Evolutionary conservation across 1,140 invertebrate species (phyloP).

Genomic region (Cataglyphis hispanica): DNA sequence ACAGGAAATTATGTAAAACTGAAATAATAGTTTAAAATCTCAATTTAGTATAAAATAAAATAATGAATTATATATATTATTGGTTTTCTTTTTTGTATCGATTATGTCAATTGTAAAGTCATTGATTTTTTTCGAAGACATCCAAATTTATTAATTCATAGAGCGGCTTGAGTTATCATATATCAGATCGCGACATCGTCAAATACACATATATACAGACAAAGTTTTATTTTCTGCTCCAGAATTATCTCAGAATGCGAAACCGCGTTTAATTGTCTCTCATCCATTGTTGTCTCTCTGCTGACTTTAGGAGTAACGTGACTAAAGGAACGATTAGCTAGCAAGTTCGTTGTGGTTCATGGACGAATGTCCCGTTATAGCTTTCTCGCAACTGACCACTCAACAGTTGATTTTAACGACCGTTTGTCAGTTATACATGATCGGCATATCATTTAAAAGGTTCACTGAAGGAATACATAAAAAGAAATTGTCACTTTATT

Average conservation of each 20-base stretch:
- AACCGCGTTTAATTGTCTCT: slow-evolving; percentile 37
- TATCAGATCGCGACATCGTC: background rate
- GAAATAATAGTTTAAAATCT: background rate
- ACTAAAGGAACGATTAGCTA: slow-evolving; percentile 44
- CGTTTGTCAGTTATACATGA: slow-evolving; percentile 55
- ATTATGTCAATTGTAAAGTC: background rate
- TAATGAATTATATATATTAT: background rate
- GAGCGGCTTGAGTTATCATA: background rate
- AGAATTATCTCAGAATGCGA: slow-evolving; percentile 29
- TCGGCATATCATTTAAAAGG: slow-evolving; percentile 51
- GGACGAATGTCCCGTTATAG: slow-evolving; percentile 62
- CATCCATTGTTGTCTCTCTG: background rate
- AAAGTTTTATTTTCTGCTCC: background rate
- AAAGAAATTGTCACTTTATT: slow-evolving; percentile 11
- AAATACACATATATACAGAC: background rate
- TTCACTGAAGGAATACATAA: slow-evolving; percentile 45
- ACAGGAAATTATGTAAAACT: background rate
- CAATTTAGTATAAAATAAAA: too few relatives aligned
- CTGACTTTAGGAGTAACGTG: slow-evolving; percentile 17
- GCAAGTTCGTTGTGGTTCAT: slow-evolving; percentile 41
- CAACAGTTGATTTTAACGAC: slow-evolving; percentile 28
- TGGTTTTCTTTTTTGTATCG: background rate
- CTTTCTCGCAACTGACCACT: slow-evolving; percentile 35
- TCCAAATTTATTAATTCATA: background rate
- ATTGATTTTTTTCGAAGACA: background rate